Evolutionary conservation across 2,113 vertebrate species (phyloP), one percentile per base, ranked within the genome.

Genomic region (Myocastor coypus): DNA sequence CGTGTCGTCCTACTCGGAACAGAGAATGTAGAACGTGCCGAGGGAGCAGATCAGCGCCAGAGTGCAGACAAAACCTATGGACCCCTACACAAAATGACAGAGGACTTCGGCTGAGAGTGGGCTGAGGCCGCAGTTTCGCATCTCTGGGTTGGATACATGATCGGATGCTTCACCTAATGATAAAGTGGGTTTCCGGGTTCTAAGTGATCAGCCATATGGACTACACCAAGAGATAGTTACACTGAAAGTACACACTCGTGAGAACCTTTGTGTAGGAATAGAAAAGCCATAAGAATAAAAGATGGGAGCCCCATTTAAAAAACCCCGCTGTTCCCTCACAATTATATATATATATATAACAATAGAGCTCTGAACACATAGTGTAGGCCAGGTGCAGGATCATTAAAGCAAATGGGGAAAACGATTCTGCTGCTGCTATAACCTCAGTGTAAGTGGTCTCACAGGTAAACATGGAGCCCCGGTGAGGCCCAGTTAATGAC

Each of bases 351-450:
- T 42, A 11, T 37, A 73, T 59, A 32, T 37, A 83, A 91, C 88
- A 89, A 91, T 73, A 85, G 61, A 22, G 55, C 46, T 91, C 69
- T 84, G 68, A 50, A 91, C 57, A 22, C 84, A 59, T 10, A 57
- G 46, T 28, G 42, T 78, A 78, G 81, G 46, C 7, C 73, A 59
- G 0, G 0, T 64, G 34, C 13, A 68, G 52, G 82, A 66, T 61
- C 61, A 68, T 83, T 87, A 63, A 17, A 83, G 61, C 40, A 61
- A 78, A 89, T 20, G 10, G 13, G 28, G 34, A 63, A 91, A 68
- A 81, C 37, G 5, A 3, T 40, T 52, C 30, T 5, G 26, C 34
- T 0, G 0, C 46, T 73, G 1, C 50, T 81, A 0, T 64, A 20
- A 87, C 26, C 75, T 69, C 19, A 63, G 19, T 12, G 69, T 8